Evolutionary conservation across 2,797 vertebrate species (phyloP).

Genomic region (Phataginus tricuspis): DNA sequence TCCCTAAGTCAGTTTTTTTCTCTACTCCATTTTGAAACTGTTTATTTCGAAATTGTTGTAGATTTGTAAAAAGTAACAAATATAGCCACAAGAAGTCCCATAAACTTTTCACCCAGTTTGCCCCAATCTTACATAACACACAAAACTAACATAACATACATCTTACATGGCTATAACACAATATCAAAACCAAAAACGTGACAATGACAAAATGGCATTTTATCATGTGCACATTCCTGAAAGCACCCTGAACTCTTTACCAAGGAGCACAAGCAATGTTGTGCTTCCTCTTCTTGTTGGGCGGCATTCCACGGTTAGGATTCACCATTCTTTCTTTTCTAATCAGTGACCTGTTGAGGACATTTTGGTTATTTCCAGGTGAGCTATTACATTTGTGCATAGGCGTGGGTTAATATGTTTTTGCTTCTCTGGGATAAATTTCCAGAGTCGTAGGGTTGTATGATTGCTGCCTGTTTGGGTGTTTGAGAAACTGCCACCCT

Average conservation of each 20-base stretch:
- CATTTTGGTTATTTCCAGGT: neutral
- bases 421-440: neutral
- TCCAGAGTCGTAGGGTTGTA: neutral
- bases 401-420: neutral
- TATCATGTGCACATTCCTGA: neutral
- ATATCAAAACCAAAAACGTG: neutral
- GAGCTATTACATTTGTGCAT: neutral
- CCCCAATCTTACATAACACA: neutral
- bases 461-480: neutral
- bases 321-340: neutral
- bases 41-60: neutral
- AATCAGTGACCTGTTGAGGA: neutral
- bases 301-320: neutral
- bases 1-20: neutral
- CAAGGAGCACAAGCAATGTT: neutral
- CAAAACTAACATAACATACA: neutral
- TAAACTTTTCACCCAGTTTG: neutral
- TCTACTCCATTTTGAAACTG: neutral
- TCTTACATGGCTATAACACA: neutral
- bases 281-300: neutral
- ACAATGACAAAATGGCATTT: neutral
- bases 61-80: neutral
- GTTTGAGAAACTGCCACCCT: neutral
- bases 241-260: too few relatives aligned
- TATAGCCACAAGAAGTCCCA: neutral